Base-by-base conservation (phyloP, 2,888 invertebrate species). In the Phalera bucephala region DNA sequence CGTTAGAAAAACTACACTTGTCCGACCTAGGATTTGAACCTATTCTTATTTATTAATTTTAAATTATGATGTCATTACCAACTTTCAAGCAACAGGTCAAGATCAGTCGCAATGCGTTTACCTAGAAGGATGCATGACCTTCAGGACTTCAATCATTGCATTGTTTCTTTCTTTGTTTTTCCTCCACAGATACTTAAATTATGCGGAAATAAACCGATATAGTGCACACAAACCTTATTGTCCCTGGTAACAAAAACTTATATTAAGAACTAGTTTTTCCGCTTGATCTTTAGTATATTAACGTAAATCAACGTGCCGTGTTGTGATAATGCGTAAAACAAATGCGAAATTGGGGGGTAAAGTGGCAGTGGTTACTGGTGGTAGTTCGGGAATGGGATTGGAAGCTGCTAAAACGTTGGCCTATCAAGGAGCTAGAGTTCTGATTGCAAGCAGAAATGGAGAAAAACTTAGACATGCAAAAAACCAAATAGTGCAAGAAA, bases 401-500 rank as follows among this genome's bases (percentile, higher is more conserved):
- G 88, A 85, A 70, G 70, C 80, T 2, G 88, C 88, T 0, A 85
- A 81, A 30, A 79, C 83, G 38, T 52, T 91, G 22, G 91, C 91
- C 0, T 55, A 62, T 22, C 72, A 79, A 29, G 91, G 91, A 8
- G 91, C 91, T 1, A 78, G 65, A 57, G 86, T 91, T 4, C 79
- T 91, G 1, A 80, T 91, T 30, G 91, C 91, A 1, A 91, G 91
- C 44, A 65, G 91, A 34, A 89, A 91, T 26, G 73, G 87, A 70
- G 68, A 77, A 0, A 90, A 86, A 59, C 72, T 90, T 0, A 69
- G 64, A 11, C 49, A 52, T 45, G 90, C 90, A 1, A 66, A 65
- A 50, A 60, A 80, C 12, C 44, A 69, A 30, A 84, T 90, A 4
- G 45, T 66, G 56, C 33, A 62, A 31, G 59, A 56, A 7, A 80